Base-by-base conservation (phyloP, 1,140 invertebrate genomes). In the Ladona fulva region DNA sequence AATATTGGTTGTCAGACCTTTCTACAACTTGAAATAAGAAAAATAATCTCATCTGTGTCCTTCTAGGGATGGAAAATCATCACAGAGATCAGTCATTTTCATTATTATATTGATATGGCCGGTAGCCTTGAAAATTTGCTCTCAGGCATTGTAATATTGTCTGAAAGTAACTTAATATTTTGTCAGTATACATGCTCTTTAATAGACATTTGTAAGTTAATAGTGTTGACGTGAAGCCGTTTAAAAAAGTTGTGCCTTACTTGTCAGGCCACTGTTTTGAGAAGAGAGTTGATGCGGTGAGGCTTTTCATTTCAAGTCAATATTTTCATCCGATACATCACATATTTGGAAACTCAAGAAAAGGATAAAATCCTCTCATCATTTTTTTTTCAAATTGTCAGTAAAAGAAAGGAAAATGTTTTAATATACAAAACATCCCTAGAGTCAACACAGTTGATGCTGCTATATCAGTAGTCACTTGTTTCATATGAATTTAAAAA, bases 1-100 rank as follows among this genome's bases (percentile, higher is more conserved):
- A 66, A 66, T 66, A 66, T 66, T 66, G 52, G 52, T 66, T 66
- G n/a, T 66, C 52, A 66, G 52, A 66, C 52, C 52, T 66, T 66
- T 66, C 52, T 66, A 66, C 52, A 66, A 66, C 52, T 37, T 66
- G 52, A 66, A 37, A 37, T 37, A 37, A 66, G 52, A 22, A 6
- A 66, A 66, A 66, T 16, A 66, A 66, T 19, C n/a, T 16, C 52
- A 66, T 66, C 52, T 66, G 52, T 66, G 52, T 66, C 52, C 52
- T 19, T 66, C 52, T 66, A 66, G 52, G 52, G 52, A 66, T 66
- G 52, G 52, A 19, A 37, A 37, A 22, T 66, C n/a, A 19, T 66
- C 52, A 66, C n/a, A 66, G n/a, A 66, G 52, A 66, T 66, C 52
- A 66, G 52, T 66, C 52, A 66, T 66, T 66, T 66, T 22, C 52